Evolutionary conservation across 1,140 invertebrate species (phyloP).

Genomic region (Potamilus streckersoni): DNA sequence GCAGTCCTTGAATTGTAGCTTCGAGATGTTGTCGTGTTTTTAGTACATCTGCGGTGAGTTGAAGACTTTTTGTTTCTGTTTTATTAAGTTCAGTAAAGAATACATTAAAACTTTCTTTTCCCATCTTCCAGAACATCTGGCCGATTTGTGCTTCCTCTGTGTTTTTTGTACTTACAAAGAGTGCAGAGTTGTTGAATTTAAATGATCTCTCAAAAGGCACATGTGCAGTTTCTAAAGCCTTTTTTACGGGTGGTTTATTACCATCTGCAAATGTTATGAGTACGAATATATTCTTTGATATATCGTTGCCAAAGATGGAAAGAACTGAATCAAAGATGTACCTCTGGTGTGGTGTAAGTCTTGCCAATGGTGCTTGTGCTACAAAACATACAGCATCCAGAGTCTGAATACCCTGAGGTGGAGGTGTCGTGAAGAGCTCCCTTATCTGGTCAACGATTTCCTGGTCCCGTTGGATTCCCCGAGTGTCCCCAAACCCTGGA

Average conservation of each 20-base stretch:
- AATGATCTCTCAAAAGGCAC: slow-evolving; percentile 26
- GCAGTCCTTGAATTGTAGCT: slow-evolving; percentile 11
- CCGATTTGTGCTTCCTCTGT: neutral
- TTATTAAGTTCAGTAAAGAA: slow-evolving; percentile 12
- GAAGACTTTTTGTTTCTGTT: slow-evolving; percentile 22
- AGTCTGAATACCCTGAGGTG: slow-evolving; percentile 15
- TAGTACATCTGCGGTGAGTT: slow-evolving; percentile 23
- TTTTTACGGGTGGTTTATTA: slow-evolving; percentile 18
- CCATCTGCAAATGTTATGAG: slow-evolving; percentile 38
- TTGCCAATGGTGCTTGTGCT: slow-evolving; percentile 13
- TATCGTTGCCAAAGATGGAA: slow-evolving; percentile 37
- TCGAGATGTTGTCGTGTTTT: slow-evolving; percentile 16
- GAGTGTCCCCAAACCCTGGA: slow-evolving; percentile 28
- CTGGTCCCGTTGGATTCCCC: slow-evolving; percentile 28
- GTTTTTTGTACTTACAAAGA: slow-evolving; percentile 13
- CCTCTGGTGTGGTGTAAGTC: slow-evolving; percentile 9
- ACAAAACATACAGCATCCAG: slow-evolving; percentile 34
- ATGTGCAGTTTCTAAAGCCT: slow-evolving; percentile 9
- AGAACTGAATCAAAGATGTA: slow-evolving; percentile 41
- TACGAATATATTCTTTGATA: slow-evolving; percentile 34
- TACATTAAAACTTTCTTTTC: slow-evolving; percentile 7
- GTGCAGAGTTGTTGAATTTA: slow-evolving; percentile 22
- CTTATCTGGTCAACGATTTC: slow-evolving; percentile 31
- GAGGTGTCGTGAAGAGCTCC: slow-evolving; percentile 10
- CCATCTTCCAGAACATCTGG: slow-evolving; percentile 33